phyloP scores from a whole-genome alignment of 2,797 vertebrate genomes.

The Anomalospiza imberbis region DNA sequence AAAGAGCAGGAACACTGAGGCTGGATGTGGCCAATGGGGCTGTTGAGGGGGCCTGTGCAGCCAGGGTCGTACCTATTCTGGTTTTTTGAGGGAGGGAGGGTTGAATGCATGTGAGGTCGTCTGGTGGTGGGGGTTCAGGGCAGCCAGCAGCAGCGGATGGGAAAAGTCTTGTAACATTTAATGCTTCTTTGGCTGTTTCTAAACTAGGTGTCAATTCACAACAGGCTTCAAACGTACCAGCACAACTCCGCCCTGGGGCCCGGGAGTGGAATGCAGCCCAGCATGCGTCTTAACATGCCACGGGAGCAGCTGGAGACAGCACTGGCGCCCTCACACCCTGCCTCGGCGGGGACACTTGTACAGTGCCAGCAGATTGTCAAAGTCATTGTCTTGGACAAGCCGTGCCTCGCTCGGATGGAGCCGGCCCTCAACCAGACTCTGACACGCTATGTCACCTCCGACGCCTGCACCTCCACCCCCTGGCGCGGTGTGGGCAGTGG shows the following conservation, averaged over 20 bases:
- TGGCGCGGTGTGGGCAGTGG: constrained; percentile 76
- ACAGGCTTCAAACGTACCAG: constrained; percentile 99
- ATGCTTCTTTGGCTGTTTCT: constrained; percentile 99
- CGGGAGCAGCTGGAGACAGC: constrained; percentile 78
- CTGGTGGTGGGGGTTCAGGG: constrained; percentile 47
- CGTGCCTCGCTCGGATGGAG: constrained; percentile 92
- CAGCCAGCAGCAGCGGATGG: constrained; percentile 74
- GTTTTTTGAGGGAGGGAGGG: constrained; percentile 68
- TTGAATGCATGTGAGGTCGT: not conserved
- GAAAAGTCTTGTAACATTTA: constrained; percentile 98
- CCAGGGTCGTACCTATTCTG: constrained; percentile 17
- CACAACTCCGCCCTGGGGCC: constrained; percentile 87
- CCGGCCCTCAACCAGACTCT: constrained; percentile 94
- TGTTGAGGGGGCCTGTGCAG: not conserved
- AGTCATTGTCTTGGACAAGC: constrained; percentile 97
- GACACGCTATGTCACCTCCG: constrained; percentile 86
- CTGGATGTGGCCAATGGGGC: not conserved
- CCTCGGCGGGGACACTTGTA: constrained; percentile 89
- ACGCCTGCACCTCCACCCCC: constrained; percentile 88
- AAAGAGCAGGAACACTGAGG: constrained; percentile 29
- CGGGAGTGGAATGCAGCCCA: constrained; percentile 83
- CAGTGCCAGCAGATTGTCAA: constrained; percentile 99
- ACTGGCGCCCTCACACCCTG: constrained; percentile 80
- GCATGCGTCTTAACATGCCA: constrained; percentile 84
- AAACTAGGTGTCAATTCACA: constrained; percentile 99